A percentile compares a stretch with the other conserved stretches of the same genome.
These are phyloP conservation scores for Phania funesta DNA, from an alignment of 2,888 invertebrate species.

Conservation along the genomic window DNA sequence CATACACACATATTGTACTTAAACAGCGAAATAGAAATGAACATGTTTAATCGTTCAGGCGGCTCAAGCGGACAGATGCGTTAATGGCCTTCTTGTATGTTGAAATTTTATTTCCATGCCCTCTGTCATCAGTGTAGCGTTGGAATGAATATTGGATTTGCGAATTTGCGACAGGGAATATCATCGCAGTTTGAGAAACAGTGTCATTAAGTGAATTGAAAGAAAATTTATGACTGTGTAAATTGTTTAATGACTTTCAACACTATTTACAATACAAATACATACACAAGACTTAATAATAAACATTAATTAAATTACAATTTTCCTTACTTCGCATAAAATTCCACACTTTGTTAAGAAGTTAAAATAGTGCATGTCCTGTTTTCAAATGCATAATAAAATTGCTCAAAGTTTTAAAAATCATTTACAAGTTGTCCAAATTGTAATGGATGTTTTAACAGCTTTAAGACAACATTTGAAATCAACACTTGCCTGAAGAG, in stretches of 20 bases:
- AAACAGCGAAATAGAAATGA: constrained; percentile 40
- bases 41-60: constrained; percentile 77
- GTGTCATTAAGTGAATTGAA: constrained; percentile 75
- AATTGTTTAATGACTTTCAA: constrained; percentile 71
- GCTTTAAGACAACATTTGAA: too few relatives aligned
- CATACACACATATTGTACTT: not conserved
- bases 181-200: constrained; percentile 39
- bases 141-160: constrained; percentile 7
- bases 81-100: constrained; percentile 67
- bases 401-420: too few relatives aligned
- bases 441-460: too few relatives aligned
- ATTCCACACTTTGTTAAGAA: too few relatives aligned
- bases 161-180: constrained; percentile 33
- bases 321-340: constrained; percentile 1
- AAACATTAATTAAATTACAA: constrained; percentile 56
- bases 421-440: too few relatives aligned
- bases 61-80: constrained; percentile 76
- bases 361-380: too few relatives aligned
- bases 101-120: constrained; percentile 73
- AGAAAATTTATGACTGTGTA: constrained; percentile 72
- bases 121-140: constrained; percentile 54
- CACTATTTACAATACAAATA: constrained; percentile 35
- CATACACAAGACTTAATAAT: constrained; percentile 29
- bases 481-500: too few relatives aligned
- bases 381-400: too few relatives aligned